Evolutionary conservation across 2,888 invertebrate species (phyloP).

Genomic region (Thera britannica): DNA sequence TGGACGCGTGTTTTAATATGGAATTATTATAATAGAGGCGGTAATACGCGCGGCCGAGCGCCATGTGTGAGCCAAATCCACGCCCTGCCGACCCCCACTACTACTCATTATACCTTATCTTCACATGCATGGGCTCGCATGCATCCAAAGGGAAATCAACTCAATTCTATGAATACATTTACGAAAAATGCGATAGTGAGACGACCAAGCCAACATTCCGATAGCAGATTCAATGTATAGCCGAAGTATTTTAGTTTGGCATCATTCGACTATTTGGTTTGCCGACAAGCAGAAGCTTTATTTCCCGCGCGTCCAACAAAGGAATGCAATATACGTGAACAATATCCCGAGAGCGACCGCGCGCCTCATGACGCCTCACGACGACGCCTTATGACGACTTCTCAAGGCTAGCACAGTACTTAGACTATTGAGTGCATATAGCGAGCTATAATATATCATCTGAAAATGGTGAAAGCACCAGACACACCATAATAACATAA

Average conservation of each 20-base stretch:
- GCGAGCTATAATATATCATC: no score
- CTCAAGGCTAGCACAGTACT: no score
- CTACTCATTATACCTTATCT: neutral
- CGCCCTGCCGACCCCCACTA: neutral
- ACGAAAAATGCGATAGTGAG: neutral
- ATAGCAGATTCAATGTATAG: neutral
- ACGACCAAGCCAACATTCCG: neutral
- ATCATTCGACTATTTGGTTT: conserved; percentile 8
- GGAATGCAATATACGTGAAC: conserved; percentile 26
- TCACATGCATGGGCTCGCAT: no score
- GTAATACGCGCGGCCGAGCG: conserved; percentile 1
- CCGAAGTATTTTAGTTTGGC: conserved; percentile 1
- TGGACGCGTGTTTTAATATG: conserved; percentile 11
- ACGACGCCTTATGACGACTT: neutral
- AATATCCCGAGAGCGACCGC: conserved; percentile 7
- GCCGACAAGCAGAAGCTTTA: conserved; percentile 17
- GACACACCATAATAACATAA: no score
- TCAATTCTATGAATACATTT: no score
- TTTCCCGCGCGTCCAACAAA: conserved; percentile 18
- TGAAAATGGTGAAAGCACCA: no score
- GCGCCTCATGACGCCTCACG: neutral
- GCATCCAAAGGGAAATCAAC: no score
- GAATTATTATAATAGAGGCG: conserved; percentile 17
- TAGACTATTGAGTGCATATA: no score
- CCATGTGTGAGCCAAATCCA: conserved; percentile 5